phyloP scores from a whole-genome alignment of 2,113 vertebrate genomes.

The Cyphomyrus discorhynchus region DNA sequence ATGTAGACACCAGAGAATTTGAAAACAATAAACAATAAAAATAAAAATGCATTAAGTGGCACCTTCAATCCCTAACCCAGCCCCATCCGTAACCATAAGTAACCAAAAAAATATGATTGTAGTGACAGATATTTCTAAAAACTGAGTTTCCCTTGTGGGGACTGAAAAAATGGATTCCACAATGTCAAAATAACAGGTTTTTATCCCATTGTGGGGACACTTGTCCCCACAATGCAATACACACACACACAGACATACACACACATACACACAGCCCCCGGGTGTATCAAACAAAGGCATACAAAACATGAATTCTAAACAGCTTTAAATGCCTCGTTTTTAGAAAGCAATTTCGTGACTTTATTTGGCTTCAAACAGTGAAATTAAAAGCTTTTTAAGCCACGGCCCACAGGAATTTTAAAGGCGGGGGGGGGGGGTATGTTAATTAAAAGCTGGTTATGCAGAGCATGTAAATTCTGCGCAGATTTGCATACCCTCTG shows the following conservation, averaged over 20 bases:
- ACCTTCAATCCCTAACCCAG: not conserved
- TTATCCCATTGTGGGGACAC: not conserved
- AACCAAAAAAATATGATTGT: not conserved
- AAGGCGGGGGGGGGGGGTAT: slow-evolving; percentile 62
- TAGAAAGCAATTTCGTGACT: not conserved
- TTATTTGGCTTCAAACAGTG: not conserved
- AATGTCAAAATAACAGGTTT: not conserved
- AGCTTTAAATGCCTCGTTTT: not conserved
- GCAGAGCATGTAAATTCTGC: slow-evolving; percentile 91
- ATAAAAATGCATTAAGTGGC: not conserved
- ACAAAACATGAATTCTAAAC: slow-evolving; percentile 1
- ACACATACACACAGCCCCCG: slow-evolving; percentile 19
- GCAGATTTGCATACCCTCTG: slow-evolving; percentile 97
- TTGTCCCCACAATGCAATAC: not conserved
- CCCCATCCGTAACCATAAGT: not conserved
- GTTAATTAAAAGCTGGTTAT: slow-evolving; percentile 91
- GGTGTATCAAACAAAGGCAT: slow-evolving; percentile 2
- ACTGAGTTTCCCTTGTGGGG: not conserved
- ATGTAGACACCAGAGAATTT: not conserved
- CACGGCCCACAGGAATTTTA: slow-evolving; percentile 57
- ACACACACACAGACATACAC: no score
- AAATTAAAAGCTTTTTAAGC: slow-evolving; percentile 45
- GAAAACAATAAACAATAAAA: not conserved
- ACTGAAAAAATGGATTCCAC: not conserved
- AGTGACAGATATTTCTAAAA: not conserved